Base-by-base conservation (phyloP, 2,113 vertebrate species). In the Trogon surrucura region DNA sequence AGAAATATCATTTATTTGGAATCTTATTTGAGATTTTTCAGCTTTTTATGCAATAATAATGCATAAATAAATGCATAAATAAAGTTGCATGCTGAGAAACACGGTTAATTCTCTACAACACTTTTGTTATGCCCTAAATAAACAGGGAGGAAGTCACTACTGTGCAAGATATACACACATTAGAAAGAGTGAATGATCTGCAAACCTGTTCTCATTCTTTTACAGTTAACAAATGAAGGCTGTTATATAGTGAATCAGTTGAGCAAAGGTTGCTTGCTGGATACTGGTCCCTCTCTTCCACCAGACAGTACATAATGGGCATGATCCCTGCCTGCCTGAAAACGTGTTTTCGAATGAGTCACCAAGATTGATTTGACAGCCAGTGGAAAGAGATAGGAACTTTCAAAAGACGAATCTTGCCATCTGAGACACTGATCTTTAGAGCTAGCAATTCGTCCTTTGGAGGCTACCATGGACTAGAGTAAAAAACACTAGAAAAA, bases 381-480 rank as follows among this genome's bases (percentile, higher is more conserved):
- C 5, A 65, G 12, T 19, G 5, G 34, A 77, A 94, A 79, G 32
- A n/a, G 27, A 64, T 4, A 74, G 4, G 25, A 88, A 79, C 19
- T 82, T 88, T 32, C 11, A 60, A 82, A 91, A 79, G 8, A 17
- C 30, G 7, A 26, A 67, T 27, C 7, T 75, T 60, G 27, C 5
- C 18, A 17, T 66, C 51, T 85, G 53, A 79, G 57, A 72, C 29
- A 44, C 6, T 27, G 7, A 12, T 54, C 27, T 87, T 78, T 47
- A 66, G 60, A 79, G 27, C 27, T 4, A 78, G 21, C 5, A 72
- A 23, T 45, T 81, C 2, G 2, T 58, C 14, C 1, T 82, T 71
- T 67, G 30, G 34, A 81, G 22, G 34, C 0, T 2, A 20, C 7
- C 0, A 1, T 57, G 16, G 21, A 57, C 6, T 29, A 41, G 7